Evolutionary conservation across 2,888 invertebrate species (phyloP), one percentile per base, ranked within the genome.

Genomic region (Diarsia rubi): DNA sequence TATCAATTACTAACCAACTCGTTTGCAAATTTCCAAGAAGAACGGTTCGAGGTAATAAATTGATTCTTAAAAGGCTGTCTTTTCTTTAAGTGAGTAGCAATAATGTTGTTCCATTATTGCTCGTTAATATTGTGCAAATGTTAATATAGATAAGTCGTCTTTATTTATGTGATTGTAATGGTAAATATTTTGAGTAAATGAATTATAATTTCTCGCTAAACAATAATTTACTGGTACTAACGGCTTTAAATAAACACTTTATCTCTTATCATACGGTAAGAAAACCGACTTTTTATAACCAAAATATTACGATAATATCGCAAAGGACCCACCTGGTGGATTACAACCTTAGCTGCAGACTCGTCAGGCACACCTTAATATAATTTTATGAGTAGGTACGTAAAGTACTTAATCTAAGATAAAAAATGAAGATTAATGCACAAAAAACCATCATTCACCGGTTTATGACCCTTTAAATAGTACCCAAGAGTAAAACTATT

Each of bases 401-500:
- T 62, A 42, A 62, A 8, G 6, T 62, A 42, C 42, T 21, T 27
- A 24, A 11, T 14, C 47, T 19, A 42, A 72, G 24, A 27, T 42
- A 27, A 2, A 24, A 67, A 67, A 76, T 19, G 12, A 21, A 60
- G 27, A 60, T 72, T 60, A 24, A 60, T 72, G 47, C 27, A 27
- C 49, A 45, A 60, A 52, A 75, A 27, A 11, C 37, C 11, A 60
- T 52, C 21, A 68, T 21, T 76, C n/a, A 21, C 14, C n/a, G 45
- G 21, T 78, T 78, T 78, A 76, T 78, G 52, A 21, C 52, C 67
- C 14, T n/a, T 68, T 27, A 45, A 73, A 80, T 31, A 44, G 52
- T 62, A 75, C 81, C 65, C 54, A 24, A 67, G 76, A 63, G 69
- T 37, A 57, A 57, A 69, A 75, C 75, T 81, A 71, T 70, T 67